Base-by-base conservation (phyloP, 2,888 invertebrate genomes). In the Tetrapedia diversipes region DNA sequence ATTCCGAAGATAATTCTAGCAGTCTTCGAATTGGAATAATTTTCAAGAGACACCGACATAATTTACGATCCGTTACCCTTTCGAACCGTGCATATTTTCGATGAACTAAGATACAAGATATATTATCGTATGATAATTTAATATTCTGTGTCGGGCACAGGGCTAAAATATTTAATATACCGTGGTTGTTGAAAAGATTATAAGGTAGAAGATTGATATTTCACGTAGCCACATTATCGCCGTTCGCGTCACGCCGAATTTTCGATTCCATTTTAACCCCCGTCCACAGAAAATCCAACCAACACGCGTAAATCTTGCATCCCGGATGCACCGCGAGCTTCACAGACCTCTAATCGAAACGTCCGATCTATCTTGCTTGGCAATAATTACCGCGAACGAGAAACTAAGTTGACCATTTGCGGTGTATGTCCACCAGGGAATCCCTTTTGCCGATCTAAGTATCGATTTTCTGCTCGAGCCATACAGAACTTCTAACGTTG, bases 291-390 rank as follows among this genome's bases (percentile, higher is more conserved):
- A 27, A 22, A 45, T n/a, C 37, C 8, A 45, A 37, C 24, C 32
- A 11, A 54, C 53, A 22, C 6, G 41, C 53, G 34, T 63, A 63
- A 61, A 63, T 63, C 69, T 69, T 69, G 69, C 69, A 37, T 43
- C 68, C 49, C 43, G 68, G 43, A 47, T 37, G 47, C 56, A 6
- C 0, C 24, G n/a, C 41, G 53, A 16, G 34, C 4, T 41, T 22
- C 24, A 43, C 41, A 14, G 19, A 24, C 66, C 34, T 57, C 66
- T 66, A 66, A 71, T 71, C 56, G 54, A 66, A 66, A 71, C 41
- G 39, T 37, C 32, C 66, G 66, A 57, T 66, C 66, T 22, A 57
- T 56, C 47, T 60, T 47, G 67, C 47, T 34, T 53, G 60, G 43
- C 22, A 49, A 67, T 67, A 51, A 67, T 45, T 54, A 72, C 27